These are phyloP conservation scores for Drosophila falleni DNA, from an alignment of 2,888 invertebrate genomes.

Conservation along the genomic window DNA sequence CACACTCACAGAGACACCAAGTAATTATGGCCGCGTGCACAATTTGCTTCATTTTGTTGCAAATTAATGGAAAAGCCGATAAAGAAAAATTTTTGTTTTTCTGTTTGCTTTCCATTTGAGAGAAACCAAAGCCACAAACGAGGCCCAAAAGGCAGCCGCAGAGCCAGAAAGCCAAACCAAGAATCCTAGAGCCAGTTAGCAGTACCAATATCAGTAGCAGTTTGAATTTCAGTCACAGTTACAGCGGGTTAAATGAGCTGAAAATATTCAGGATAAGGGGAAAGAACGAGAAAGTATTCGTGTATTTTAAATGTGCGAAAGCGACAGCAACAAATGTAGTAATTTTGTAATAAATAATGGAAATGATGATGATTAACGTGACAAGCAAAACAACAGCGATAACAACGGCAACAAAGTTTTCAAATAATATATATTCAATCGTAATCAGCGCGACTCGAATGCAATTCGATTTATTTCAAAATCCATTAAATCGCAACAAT, in stretches of 20 bases:
- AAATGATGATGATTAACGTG: slow-evolving; percentile 31
- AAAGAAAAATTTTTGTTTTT: slow-evolving; percentile 65
- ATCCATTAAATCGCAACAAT: slow-evolving; percentile 42
- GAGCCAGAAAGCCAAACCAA: slow-evolving; percentile 1
- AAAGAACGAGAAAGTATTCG: slow-evolving; percentile 23
- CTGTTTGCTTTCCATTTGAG: slow-evolving; percentile 33
- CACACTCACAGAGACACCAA: not conserved
- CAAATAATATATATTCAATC: slow-evolving; percentile 1
- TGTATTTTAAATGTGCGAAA: slow-evolving; percentile 4
- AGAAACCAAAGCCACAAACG: slow-evolving; percentile 21
- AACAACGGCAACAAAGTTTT: slow-evolving; percentile 3
- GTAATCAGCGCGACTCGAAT: slow-evolving; percentile 21
- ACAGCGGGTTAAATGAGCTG: slow-evolving; percentile 61
- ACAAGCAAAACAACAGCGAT: slow-evolving; percentile 24
- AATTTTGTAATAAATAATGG: slow-evolving; percentile 42
- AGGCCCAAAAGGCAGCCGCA: slow-evolving; percentile 1
- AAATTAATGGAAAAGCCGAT: slow-evolving; percentile 69
- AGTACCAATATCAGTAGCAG: slow-evolving; percentile 4
- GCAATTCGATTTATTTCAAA: slow-evolving; percentile 34
- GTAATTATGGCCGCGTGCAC: slow-evolving; percentile 31
- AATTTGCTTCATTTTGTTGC: slow-evolving; percentile 66
- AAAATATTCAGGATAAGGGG: slow-evolving; percentile 58
- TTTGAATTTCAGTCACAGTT: slow-evolving; percentile 9
- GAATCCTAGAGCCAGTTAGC: not conserved
- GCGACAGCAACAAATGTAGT: slow-evolving; percentile 32